These are phyloP conservation scores for Gryllus bimaculatus DNA, from an alignment of 1,140 invertebrate species.

Conservation along the genomic window DNA sequence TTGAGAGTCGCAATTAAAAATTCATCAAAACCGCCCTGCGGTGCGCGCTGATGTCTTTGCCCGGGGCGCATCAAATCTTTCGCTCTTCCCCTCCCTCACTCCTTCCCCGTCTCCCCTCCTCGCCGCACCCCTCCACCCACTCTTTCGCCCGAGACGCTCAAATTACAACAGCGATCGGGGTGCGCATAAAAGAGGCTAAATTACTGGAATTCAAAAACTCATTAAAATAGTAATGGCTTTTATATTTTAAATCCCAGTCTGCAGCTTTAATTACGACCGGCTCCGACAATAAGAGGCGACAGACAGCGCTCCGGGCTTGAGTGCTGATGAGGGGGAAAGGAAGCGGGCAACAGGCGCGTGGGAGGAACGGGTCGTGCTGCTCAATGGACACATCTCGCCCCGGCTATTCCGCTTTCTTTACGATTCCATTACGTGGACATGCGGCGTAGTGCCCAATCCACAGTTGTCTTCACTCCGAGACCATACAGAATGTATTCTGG, in stretches of 20 bases:
- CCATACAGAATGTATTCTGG: too few relatives aligned
- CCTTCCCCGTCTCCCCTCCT: background rate
- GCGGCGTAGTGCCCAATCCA: too few relatives aligned
- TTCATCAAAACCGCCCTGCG: background rate
- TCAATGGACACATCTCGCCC: too few relatives aligned
- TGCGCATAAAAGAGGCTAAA: background rate
- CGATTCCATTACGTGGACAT: too few relatives aligned
- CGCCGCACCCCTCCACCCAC: background rate
- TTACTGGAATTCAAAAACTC: slow-evolving; percentile 1
- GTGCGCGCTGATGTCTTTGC: background rate
- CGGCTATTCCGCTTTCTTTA: too few relatives aligned
- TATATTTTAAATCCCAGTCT: slow-evolving; percentile 1
- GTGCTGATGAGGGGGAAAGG: too few relatives aligned
- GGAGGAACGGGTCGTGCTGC: too few relatives aligned
- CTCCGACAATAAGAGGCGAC: background rate
- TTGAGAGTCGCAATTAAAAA: slow-evolving; percentile 5
- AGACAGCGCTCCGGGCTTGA: background rate
- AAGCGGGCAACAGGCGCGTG: too few relatives aligned
- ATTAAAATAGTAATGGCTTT: slow-evolving; percentile 6
- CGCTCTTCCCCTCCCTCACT: too few relatives aligned
- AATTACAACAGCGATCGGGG: background rate
- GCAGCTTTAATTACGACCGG: background rate
- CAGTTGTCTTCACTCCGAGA: too few relatives aligned
- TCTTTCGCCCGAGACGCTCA: background rate
- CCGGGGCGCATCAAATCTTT: too few relatives aligned